A percentile compares a stretch with the other conserved stretches of the same genome.
phyloP scores from a whole-genome alignment of 2,888 invertebrate genomes.

The Sesamia inferens region DNA sequence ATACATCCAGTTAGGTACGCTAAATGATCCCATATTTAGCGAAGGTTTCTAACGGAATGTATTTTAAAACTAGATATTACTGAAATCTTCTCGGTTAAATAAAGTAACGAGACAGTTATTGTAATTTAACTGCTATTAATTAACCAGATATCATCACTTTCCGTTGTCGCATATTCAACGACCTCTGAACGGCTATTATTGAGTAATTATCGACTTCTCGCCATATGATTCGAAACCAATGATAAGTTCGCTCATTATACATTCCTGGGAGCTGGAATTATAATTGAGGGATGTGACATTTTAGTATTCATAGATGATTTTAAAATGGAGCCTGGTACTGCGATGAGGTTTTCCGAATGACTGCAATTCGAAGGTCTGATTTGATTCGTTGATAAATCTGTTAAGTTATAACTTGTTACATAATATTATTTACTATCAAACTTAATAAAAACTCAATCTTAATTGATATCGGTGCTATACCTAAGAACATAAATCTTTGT shows the following conservation, averaged over 20 bases:
- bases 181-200: slow-evolving; percentile 31
- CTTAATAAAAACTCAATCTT: too few relatives aligned
- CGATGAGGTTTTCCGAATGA: neutral
- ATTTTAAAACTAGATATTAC: neutral
- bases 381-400: neutral
- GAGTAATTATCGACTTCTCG: slow-evolving; percentile 34
- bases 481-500: too few relatives aligned
- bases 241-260: slow-evolving; percentile 42
- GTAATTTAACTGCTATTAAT: slow-evolving; percentile 28
- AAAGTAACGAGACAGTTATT: neutral
- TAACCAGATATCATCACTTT: slow-evolving; percentile 23
- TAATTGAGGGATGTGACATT: slow-evolving; percentile 19
- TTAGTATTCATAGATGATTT: neutral
- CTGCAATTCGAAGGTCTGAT: neutral
- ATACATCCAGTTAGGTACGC: too few relatives aligned
- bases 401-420: neutral
- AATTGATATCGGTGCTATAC: too few relatives aligned
- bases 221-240: slow-evolving; percentile 34
- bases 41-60: neutral
- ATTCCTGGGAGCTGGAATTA: slow-evolving; percentile 38
- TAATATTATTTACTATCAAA: neutral
- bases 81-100: neutral
- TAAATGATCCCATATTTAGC: neutral
- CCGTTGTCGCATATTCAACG: slow-evolving; percentile 20
- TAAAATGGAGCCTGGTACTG: neutral